Evolutionary conservation across 2,888 invertebrate species (phyloP).

Genomic region (Hyposoter didymator): DNA sequence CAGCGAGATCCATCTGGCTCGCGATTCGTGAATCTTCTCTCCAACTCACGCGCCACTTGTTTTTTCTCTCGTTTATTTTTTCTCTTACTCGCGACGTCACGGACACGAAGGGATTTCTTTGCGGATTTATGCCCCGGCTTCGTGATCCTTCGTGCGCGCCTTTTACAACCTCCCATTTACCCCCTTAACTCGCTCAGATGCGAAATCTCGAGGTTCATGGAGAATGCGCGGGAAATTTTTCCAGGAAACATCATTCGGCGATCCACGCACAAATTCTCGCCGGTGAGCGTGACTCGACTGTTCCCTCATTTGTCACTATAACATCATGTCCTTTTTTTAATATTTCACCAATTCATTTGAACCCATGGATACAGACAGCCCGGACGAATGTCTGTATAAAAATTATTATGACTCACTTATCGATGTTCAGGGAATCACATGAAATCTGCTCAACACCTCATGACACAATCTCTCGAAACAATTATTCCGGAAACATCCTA

Average conservation of each 20-base stretch:
- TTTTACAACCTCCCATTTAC: constrained; percentile 39
- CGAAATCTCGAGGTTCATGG: constrained; percentile 28
- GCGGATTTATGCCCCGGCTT: neutral
- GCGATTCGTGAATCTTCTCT: constrained; percentile 11
- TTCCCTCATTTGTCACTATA: constrained; percentile 15
- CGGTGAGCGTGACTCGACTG: constrained; percentile 57
- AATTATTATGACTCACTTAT: neutral
- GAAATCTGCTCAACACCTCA: neutral
- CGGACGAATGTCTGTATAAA: neutral
- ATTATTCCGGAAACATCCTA: too few relatives aligned
- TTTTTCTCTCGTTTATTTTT: neutral
- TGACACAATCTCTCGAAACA: neutral
- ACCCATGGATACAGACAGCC: neutral
- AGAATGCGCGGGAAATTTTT: constrained; percentile 58
- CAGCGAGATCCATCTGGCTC: constrained; percentile 39
- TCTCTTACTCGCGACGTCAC: neutral
- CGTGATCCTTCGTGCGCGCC: constrained; percentile 30
- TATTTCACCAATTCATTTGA: neutral
- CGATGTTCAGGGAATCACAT: neutral
- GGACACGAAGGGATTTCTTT: constrained; percentile 21
- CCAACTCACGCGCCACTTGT: neutral
- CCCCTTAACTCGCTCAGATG: constrained; percentile 8
- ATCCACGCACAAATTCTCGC: constrained; percentile 52
- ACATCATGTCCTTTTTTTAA: constrained; percentile 29
- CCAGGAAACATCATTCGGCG: constrained; percentile 59